Conservation (phyloP, 1,140 invertebrate species). For the Hetaerina americana region DNA sequence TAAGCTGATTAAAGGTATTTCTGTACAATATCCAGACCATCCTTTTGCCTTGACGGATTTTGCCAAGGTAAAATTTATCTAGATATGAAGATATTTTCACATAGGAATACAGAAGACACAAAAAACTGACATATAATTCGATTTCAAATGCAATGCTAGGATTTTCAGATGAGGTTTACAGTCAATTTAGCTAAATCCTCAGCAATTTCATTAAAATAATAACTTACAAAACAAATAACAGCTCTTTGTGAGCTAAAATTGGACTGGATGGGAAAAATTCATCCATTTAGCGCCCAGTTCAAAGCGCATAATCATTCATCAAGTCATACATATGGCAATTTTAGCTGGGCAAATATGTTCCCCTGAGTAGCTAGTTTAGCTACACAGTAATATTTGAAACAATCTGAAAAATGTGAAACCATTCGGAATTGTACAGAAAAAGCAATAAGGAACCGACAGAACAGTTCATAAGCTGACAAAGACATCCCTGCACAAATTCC, state of each 20-base stretch:
- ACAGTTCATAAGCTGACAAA: not conserved
- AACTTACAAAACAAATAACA: too few species aligned
- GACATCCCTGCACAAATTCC: not conserved
- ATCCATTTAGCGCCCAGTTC: not conserved
- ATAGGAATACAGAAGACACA: too few species aligned
- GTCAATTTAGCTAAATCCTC: too few species aligned
- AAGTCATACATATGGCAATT: not conserved
- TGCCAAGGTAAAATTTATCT: not conserved
- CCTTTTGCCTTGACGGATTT: not conserved
- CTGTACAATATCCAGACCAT: not conserved
- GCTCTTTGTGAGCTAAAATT: not conserved
- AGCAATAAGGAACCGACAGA: not conserved
- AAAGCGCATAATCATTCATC: not conserved
- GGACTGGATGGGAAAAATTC: not conserved
- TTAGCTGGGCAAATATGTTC: not conserved
- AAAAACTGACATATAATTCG: too few species aligned
- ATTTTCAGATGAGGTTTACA: too few species aligned
- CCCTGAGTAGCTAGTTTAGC: not conserved
- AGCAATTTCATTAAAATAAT: too few species aligned
- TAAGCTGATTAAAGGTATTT: not conserved
- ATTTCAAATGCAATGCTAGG: too few species aligned
- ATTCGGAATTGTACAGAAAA: not conserved
- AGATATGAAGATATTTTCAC: too few species aligned
- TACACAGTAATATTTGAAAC: not conserved
- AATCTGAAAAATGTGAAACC: not conserved